phyloP scores from a whole-genome alignment of 2,797 vertebrate genomes.

The Atherinosoma microstoma region DNA sequence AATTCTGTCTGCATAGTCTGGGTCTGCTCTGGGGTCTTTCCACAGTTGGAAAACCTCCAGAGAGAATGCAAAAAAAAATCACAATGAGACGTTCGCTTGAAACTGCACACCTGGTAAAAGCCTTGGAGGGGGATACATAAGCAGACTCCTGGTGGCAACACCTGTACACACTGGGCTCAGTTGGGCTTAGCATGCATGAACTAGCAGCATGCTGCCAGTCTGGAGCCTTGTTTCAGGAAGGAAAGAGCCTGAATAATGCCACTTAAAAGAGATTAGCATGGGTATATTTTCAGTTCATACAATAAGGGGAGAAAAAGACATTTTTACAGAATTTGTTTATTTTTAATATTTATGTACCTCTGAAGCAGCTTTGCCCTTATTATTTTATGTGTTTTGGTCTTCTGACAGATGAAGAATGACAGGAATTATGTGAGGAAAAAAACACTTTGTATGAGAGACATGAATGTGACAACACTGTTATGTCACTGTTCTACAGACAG shows the following conservation, averaged over 20 bases:
- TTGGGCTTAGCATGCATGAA: slow-evolving; percentile 15
- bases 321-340: background rate
- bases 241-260: background rate
- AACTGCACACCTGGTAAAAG: background rate
- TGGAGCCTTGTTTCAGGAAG: background rate
- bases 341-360: background rate
- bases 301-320: too few relatives aligned
- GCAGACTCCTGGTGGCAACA: slow-evolving; percentile 5
- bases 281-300: background rate
- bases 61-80: background rate
- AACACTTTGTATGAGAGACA: background rate
- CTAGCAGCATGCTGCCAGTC: background rate
- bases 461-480: slow-evolving; percentile 29
- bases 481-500: slow-evolving; percentile 31
- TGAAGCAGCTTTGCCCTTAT: background rate
- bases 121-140: background rate
- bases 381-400: slow-evolving; percentile 9
- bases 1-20: background rate
- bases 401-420: background rate
- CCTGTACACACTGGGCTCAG: background rate
- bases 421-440: slow-evolving; percentile 7
- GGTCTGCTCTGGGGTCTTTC: background rate
- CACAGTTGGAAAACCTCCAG: slow-evolving; percentile 3
- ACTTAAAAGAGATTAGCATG: background rate
- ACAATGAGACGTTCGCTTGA: background rate